Base-by-base conservation (phyloP, 2,113 vertebrate species). In the Macrotus californicus region DNA sequence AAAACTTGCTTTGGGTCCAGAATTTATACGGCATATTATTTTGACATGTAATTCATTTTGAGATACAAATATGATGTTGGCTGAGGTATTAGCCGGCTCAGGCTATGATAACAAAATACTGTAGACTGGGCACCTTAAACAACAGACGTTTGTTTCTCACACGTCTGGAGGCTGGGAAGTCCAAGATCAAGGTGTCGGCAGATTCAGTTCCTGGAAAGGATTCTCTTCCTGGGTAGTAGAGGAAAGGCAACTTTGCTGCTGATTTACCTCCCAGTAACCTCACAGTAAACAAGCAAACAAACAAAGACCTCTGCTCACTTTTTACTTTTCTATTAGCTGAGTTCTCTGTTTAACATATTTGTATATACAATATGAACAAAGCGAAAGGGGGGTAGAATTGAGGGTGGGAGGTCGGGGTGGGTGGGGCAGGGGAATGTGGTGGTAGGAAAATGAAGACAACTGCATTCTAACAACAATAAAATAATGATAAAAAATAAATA, bases 21-120 rank as follows among this genome's bases (percentile, higher is more conserved):
- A 75, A 94, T 83, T 77, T 75, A 48, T 61, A 83, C 34, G 67
- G 36, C 14, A 46, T 73, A 64, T 81, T 50, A 80, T 56, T 94
- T 64, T 97, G 41, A 87, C 3, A 16, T 77, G 46, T 61, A 73
- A 82, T 69, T 94, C 69, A 82, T 46, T 96, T 69, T 89, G 36
- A 83, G n/a, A 13, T 54, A 86, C 94, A 70, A 77, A 41, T 52
- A 67, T 39, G 31, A 70, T 34, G 4, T 18, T 84, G 59, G 12
- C 22, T 61, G 43, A 72, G 52, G 8, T 46, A 31, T 36, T 46
- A 94, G 29, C 41, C 72, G 70, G n/a, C 46, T 80, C 43, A 85
- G n/a, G n/a, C 41, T 36, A 21, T 61, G 8, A 2, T 70, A 85
- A 69, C 19, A 70, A 84, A 56, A 31, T 36, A 36, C 41, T 50